These are phyloP conservation scores for Sceloporus tristichus DNA, from an alignment of 2,113 vertebrate species.

Conservation along the genomic window DNA sequence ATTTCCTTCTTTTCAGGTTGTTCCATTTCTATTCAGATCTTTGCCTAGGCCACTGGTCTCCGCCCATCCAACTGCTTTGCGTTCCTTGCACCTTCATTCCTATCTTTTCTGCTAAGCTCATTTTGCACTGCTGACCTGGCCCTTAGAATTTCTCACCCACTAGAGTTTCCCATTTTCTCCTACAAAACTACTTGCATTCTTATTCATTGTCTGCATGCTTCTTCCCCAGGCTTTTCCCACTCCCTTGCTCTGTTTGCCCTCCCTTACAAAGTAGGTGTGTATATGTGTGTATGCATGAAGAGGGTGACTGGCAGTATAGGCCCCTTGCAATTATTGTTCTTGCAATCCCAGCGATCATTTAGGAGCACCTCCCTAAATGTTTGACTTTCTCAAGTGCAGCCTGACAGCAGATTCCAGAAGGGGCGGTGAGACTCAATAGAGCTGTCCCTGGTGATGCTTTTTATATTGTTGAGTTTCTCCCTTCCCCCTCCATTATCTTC, in stretches of 20 bases:
- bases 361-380: conserved; percentile 59
- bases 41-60: conserved; percentile 18
- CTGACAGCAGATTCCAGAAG: conserved; percentile 61
- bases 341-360: conserved; percentile 55
- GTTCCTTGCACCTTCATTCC: conserved; percentile 6
- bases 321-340: conserved; percentile 65
- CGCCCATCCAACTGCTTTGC: conserved; percentile 13
- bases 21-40: conserved; percentile 23
- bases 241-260: background rate
- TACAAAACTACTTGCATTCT: background rate
- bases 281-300: background rate
- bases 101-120: background rate
- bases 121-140: conserved; percentile 12
- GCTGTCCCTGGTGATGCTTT: conserved; percentile 69
- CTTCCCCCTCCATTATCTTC: conserved; percentile 50
- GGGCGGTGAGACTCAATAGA: conserved; percentile 59
- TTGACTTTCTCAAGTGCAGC: conserved; percentile 29
- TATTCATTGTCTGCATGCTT: background rate
- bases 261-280: background rate
- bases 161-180: background rate
- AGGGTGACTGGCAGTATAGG: conserved; percentile 6
- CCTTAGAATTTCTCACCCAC: conserved; percentile 6
- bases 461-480: conserved; percentile 58
- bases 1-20: conserved; percentile 30
- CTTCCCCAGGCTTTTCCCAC: background rate